phyloP scores from a whole-genome alignment of 2,888 invertebrate genomes.

The Melanotus villosus region DNA sequence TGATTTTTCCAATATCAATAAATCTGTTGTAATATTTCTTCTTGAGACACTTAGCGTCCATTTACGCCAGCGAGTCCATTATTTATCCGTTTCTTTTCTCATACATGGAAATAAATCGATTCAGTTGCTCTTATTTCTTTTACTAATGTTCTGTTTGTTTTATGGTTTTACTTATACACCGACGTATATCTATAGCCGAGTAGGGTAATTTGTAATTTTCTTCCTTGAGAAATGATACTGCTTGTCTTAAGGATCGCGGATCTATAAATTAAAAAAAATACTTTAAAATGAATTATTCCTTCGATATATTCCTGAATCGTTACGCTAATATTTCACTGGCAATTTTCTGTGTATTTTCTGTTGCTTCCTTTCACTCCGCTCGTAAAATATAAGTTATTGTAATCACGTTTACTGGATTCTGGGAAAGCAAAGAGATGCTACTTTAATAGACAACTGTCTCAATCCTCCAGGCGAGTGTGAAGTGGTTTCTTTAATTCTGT shows the following conservation, averaged over 20 bases:
- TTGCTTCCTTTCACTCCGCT: conserved; percentile 4
- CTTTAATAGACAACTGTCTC: conserved; percentile 62
- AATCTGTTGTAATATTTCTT: conserved; percentile 36
- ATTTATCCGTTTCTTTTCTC: conserved; percentile 44
- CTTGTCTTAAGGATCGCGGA: conserved; percentile 4
- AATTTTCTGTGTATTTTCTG: not conserved
- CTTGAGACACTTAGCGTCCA: conserved; percentile 40
- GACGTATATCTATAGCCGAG: conserved; percentile 24
- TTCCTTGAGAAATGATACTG: conserved; percentile 35
- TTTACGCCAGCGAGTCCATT: conserved; percentile 42
- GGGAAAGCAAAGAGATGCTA: conserved; percentile 58
- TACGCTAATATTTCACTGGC: not conserved
- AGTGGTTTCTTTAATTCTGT: conserved; percentile 64
- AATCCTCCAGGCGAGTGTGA: conserved; percentile 64
- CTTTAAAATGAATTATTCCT: not conserved
- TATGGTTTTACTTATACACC: conserved; percentile 29
- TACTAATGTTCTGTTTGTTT: conserved; percentile 34
- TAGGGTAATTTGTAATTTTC: conserved; percentile 33
- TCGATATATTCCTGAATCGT: not conserved
- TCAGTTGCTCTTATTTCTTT: conserved; percentile 41
- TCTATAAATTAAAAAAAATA: conserved; percentile 1
- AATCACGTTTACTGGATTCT: conserved; percentile 55
- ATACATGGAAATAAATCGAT: conserved; percentile 43
- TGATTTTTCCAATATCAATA: conserved; percentile 35
- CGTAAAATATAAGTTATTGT: conserved; percentile 48